Evolutionary conservation across 2,113 vertebrate genomes (phyloP).

Genomic region (Thamnophis sirtalis): DNA sequence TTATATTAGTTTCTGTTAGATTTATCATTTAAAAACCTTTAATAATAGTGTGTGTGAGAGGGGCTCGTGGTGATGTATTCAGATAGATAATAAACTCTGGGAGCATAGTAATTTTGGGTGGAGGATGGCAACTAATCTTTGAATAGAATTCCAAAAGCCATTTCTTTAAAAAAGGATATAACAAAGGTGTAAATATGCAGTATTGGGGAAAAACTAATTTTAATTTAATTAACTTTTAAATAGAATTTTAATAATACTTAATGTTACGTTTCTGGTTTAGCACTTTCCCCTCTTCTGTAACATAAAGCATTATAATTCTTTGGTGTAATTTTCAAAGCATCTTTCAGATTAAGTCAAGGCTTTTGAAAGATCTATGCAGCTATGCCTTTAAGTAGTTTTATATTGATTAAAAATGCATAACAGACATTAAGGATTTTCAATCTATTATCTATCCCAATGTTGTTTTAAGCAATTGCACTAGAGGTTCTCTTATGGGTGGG

Average conservation of each 20-base stretch:
- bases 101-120: background rate
- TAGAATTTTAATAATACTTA: background rate
- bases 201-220: background rate
- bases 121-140: background rate
- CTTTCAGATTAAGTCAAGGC: background rate
- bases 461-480: background rate
- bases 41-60: too few relatives aligned
- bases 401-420: background rate
- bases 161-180: background rate
- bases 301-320: background rate
- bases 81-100: background rate
- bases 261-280: background rate
- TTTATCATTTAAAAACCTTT: too few relatives aligned
- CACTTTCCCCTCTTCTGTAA: background rate
- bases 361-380: background rate
- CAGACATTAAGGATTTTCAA: background rate
- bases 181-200: background rate
- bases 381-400: background rate
- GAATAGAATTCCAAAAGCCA: background rate
- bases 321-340: background rate
- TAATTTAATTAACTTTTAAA: background rate
- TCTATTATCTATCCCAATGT: background rate
- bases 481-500: background rate
- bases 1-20: background rate
- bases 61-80: background rate